Evolutionary conservation across 2,797 vertebrate genomes (phyloP).

Genomic region (Holocentrus rufus): DNA sequence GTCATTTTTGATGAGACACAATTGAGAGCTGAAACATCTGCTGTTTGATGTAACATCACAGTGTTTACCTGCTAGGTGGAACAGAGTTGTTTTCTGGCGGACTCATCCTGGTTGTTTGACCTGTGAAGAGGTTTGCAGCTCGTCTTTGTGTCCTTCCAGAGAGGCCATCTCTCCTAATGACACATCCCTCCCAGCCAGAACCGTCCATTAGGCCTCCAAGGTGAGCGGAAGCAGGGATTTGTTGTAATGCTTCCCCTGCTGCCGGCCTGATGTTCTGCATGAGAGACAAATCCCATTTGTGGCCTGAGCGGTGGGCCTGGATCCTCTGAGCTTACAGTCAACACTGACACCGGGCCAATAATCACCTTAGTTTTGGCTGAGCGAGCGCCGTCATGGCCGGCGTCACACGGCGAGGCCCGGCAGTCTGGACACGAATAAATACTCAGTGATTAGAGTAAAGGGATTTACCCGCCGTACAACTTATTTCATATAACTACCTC

Average conservation of each 20-base stretch:
- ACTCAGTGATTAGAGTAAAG: slow-evolving; percentile 52
- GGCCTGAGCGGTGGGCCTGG: slow-evolving; percentile 34
- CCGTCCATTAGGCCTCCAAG: slow-evolving; percentile 38
- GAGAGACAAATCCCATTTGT: slow-evolving; percentile 61
- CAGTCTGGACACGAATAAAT: slow-evolving; percentile 50
- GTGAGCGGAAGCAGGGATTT: slow-evolving; percentile 42
- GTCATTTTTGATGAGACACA: no score
- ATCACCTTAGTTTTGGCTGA: slow-evolving; percentile 63
- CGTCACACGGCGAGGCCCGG: neutral
- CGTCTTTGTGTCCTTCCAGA: slow-evolving; percentile 19
- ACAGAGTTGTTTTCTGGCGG: neutral
- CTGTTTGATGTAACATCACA: neutral
- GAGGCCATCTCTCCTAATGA: slow-evolving; percentile 30
- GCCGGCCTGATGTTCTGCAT: slow-evolving; percentile 56
- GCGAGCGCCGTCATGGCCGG: slow-evolving; percentile 28
- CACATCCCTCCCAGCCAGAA: slow-evolving; percentile 19
- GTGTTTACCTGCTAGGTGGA: neutral
- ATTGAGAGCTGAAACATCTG: neutral
- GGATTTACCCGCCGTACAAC: slow-evolving; percentile 44
- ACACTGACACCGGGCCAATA: slow-evolving; percentile 43
- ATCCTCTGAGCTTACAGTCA: slow-evolving; percentile 50
- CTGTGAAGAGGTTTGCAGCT: slow-evolving; percentile 20
- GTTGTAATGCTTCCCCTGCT: slow-evolving; percentile 28
- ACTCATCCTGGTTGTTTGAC: slow-evolving; percentile 22
- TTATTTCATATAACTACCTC: slow-evolving; percentile 29